These are phyloP conservation scores for Arctia plantaginis DNA, from an alignment of 2,888 invertebrate species.

Conservation along the genomic window DNA sequence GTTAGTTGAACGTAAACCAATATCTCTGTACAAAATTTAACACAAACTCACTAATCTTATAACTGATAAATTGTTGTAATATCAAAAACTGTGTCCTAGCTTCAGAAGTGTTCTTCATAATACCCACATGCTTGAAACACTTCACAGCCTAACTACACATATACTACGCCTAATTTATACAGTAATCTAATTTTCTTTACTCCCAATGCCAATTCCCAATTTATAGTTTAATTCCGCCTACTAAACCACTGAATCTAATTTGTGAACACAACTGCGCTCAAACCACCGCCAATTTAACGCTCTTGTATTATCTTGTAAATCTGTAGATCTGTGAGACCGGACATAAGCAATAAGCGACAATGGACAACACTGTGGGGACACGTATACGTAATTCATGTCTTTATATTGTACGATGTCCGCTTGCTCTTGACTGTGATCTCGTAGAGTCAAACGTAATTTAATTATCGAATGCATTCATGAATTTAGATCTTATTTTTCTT, in stretches of 20 bases:
- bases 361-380: constrained; percentile 53
- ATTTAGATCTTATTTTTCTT: constrained; percentile 2
- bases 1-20: no score
- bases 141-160: background rate
- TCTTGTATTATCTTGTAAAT: constrained; percentile 40
- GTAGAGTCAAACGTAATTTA: constrained; percentile 8
- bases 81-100: no score
- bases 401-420: constrained; percentile 44
- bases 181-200: constrained; percentile 19
- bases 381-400: constrained; percentile 47
- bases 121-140: background rate
- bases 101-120: background rate
- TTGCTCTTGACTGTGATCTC: constrained; percentile 10
- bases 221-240: constrained; percentile 9
- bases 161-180: background rate
- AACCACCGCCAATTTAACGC: constrained; percentile 28
- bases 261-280: constrained; percentile 16
- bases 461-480: background rate
- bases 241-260: constrained; percentile 14
- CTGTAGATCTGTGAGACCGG: constrained; percentile 58
- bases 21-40: no score
- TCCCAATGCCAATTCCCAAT: constrained; percentile 9
- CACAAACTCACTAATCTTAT: no score
- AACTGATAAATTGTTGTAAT: no score
- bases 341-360: constrained; percentile 75